A percentile compares a stretch with the other conserved stretches of the same genome.
phyloP scores from a whole-genome alignment of 2,888 invertebrate species.

The Tyria jacobaeae region DNA sequence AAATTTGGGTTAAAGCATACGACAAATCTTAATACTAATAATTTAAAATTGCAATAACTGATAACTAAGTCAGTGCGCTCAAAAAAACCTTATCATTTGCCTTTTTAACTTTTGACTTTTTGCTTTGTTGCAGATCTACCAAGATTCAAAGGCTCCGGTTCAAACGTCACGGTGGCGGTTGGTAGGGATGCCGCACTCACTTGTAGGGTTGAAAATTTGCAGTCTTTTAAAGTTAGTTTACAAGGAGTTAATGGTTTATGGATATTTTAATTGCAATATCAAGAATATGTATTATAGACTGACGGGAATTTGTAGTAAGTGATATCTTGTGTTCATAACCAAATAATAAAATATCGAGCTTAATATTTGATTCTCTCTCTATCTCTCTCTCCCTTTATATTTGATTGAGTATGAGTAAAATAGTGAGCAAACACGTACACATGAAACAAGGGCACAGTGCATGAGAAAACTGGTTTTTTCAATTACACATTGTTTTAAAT shows the following conservation, averaged over 20 bases:
- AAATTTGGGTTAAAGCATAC: no score
- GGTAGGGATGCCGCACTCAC: slow-evolving; percentile 89
- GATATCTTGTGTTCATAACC: no score
- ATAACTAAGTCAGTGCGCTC: no score
- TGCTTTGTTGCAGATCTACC: slow-evolving; percentile 87
- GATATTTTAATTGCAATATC: no score
- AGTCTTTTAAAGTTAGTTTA: slow-evolving; percentile 88
- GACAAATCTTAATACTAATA: no score
- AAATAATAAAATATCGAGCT: no score
- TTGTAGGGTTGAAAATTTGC: slow-evolving; percentile 89
- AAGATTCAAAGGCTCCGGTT: slow-evolving; percentile 88
- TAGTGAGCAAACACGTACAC: neutral
- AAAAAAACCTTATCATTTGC: slow-evolving; percentile 31
- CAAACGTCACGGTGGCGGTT: slow-evolving; percentile 89
- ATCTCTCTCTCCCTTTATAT: neutral
- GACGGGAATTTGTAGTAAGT: no score
- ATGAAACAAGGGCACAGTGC: neutral
- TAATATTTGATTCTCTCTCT: no score
- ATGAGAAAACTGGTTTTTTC: neutral
- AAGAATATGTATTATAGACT: no score
- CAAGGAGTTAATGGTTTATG: no score
- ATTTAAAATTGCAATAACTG: no score
- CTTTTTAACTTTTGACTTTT: no score
- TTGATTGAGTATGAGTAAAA: neutral
- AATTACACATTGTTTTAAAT: neutral